These are phyloP conservation scores for Orycteropus afer DNA, from an alignment of 2,113 vertebrate species.

Conservation along the genomic window DNA sequence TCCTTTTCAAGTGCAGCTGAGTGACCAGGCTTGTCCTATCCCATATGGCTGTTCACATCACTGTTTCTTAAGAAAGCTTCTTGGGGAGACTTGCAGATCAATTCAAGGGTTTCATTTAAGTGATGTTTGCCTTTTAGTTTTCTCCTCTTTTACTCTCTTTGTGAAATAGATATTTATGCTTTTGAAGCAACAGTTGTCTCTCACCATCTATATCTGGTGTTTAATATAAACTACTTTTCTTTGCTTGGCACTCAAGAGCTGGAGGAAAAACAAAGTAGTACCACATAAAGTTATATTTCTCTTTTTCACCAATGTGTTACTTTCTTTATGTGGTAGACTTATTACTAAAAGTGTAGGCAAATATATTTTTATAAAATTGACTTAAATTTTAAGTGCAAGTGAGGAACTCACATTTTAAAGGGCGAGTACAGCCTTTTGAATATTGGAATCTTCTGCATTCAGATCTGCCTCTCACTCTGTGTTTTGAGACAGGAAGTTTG, in stretches of 20 bases:
- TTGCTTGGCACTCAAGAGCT: not conserved
- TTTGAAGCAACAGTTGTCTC: not conserved
- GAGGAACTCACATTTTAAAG: not conserved
- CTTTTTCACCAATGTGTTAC: rapidly evolving
- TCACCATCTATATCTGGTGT: not conserved
- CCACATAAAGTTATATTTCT: rapidly evolving
- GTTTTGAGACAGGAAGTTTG: not conserved
- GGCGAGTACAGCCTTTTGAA: not conserved
- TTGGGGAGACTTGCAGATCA: not conserved
- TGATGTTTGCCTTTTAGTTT: rapidly evolving
- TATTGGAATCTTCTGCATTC: not conserved
- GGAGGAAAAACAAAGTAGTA: not conserved
- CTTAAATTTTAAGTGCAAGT: not conserved
- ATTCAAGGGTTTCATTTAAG: not conserved
- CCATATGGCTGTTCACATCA: too few species aligned
- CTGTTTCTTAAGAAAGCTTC: not conserved
- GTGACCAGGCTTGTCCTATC: not conserved
- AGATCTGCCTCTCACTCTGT: not conserved
- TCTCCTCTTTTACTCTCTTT: not conserved
- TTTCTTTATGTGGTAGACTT: not conserved
- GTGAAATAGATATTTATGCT: not conserved
- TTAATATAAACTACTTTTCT: not conserved
- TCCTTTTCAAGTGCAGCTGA: not conserved
- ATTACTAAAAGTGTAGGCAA: not conserved
- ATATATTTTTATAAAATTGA: not conserved